These are phyloP conservation scores for Bagarius yarrelli DNA, from an alignment of 2,113 vertebrate species.

Conservation along the genomic window DNA sequence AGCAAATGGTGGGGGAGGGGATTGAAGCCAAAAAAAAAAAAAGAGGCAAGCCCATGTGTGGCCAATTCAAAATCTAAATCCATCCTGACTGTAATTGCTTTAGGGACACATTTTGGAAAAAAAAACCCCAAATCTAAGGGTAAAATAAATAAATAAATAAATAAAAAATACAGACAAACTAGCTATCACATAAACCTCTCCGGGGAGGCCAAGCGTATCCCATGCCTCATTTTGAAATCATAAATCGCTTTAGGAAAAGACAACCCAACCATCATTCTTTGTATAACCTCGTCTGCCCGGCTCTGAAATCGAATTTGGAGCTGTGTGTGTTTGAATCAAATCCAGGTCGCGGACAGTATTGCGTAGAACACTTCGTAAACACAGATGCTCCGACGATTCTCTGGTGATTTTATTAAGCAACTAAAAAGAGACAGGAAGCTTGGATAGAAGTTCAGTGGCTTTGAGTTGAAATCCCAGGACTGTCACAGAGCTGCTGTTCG, in stretches of 20 bases:
- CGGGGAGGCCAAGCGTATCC: neutral
- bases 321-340: slow-evolving; percentile 16
- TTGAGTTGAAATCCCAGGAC: neutral
- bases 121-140: slow-evolving; percentile 1
- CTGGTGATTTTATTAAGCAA: slow-evolving; percentile 13
- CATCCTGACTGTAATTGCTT: slow-evolving; percentile 67
- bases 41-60: slow-evolving; percentile 1
- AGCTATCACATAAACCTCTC: slow-evolving; percentile 6
- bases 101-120: slow-evolving; percentile 55
- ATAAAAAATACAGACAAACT: slow-evolving; percentile 16
- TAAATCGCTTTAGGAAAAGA: slow-evolving; percentile 19
- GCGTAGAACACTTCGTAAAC: neutral
- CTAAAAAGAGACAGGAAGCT: neutral
- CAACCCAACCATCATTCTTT: slow-evolving; percentile 4
- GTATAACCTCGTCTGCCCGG: slow-evolving; percentile 16
- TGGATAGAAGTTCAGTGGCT: slow-evolving; percentile 3
- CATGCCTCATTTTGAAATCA: slow-evolving; percentile 28
- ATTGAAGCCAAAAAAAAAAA: neutral
- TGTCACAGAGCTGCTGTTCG: neutral
- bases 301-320: slow-evolving; percentile 26
- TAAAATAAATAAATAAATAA: slow-evolving; percentile 48
- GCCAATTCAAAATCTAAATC: slow-evolving; percentile 62
- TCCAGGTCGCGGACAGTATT: slow-evolving; percentile 2
- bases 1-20: neutral
- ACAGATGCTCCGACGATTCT: neutral